Percentiles rank a stretch among this genome's conserved stretches.
These are phyloP conservation scores for Atherinomorus stipes DNA, from an alignment of 2,113 vertebrate genomes.

Conservation along the genomic window DNA sequence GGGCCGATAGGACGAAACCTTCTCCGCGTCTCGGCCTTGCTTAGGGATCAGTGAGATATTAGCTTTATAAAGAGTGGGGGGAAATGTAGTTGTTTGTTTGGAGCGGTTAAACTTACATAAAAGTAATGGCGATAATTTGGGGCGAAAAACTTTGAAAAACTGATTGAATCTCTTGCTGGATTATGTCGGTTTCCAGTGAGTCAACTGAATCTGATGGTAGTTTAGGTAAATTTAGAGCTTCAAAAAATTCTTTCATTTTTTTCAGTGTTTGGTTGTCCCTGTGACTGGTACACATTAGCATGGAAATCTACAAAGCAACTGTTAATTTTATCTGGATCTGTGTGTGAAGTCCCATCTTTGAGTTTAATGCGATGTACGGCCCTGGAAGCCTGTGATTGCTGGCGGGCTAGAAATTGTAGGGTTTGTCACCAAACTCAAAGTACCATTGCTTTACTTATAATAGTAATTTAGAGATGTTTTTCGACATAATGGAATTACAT, in stretches of 20 bases:
- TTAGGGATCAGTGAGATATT: not conserved
- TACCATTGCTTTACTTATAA: not conserved
- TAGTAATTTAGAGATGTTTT: not conserved
- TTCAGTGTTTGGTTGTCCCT: not conserved
- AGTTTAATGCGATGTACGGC: not conserved
- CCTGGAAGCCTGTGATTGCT: not conserved
- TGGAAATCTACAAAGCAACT: not conserved
- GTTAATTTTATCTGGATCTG: not conserved
- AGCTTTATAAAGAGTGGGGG: not conserved
- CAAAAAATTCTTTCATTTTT: not conserved
- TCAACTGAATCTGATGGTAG: not conserved
- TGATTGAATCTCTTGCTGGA: not conserved
- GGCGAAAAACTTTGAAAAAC: not conserved
- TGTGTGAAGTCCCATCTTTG: not conserved
- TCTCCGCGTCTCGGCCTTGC: not conserved
- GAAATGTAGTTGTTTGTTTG: not conserved
- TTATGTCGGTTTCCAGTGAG: not conserved
- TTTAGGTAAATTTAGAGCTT: not conserved
- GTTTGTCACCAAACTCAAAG: not conserved
- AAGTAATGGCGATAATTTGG: not conserved
- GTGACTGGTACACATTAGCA: not conserved
- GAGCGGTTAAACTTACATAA: not conserved
- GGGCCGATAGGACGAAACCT: not conserved
- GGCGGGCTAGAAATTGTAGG: not conserved
- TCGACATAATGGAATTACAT: not conserved